Conservation (phyloP, 1,140 invertebrate species). For the Mamestra configurata region DNA sequence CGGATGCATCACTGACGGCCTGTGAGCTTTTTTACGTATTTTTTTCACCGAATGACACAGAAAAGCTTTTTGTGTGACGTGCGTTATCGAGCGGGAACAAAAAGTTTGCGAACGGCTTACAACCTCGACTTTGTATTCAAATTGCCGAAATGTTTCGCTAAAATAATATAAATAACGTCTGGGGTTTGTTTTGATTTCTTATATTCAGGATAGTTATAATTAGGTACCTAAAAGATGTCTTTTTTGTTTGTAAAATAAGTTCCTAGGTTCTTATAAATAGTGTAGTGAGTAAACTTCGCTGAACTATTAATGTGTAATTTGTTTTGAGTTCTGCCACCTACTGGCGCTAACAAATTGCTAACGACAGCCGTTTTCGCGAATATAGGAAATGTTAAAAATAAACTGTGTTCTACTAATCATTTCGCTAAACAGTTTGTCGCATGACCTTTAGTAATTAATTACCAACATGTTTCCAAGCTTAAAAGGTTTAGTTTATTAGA, state of each 20-base stretch:
- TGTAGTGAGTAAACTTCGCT: not conserved
- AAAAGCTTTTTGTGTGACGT: slow-evolving; percentile 84
- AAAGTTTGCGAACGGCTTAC: slow-evolving; percentile 70
- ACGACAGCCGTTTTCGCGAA: slow-evolving; percentile 17
- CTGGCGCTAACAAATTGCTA: slow-evolving; percentile 10
- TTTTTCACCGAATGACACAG: slow-evolving; percentile 76
- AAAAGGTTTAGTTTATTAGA: not conserved
- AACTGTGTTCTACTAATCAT: not conserved
- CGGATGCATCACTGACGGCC: slow-evolving; percentile 75
- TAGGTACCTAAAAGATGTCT: not conserved
- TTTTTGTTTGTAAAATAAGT: not conserved
- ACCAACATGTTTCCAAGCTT: not conserved
- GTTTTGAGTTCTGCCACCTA: slow-evolving; percentile 23
- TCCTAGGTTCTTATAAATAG: not conserved
- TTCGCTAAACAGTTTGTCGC: not conserved
- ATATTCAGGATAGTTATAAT: slow-evolving; percentile 18
- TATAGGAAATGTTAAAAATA: slow-evolving; percentile 5
- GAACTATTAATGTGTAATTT: slow-evolving; percentile 27
- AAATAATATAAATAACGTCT: slow-evolving; percentile 43
- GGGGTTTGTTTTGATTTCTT: slow-evolving; percentile 28
- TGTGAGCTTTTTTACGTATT: slow-evolving; percentile 68
- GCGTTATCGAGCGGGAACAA: slow-evolving; percentile 77
- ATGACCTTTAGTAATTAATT: not conserved
- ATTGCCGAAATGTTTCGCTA: slow-evolving; percentile 64
- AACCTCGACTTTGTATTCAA: slow-evolving; percentile 72